Evolutionary conservation across 1,140 invertebrate species (phyloP).

Genomic region (Tribolium madens): DNA sequence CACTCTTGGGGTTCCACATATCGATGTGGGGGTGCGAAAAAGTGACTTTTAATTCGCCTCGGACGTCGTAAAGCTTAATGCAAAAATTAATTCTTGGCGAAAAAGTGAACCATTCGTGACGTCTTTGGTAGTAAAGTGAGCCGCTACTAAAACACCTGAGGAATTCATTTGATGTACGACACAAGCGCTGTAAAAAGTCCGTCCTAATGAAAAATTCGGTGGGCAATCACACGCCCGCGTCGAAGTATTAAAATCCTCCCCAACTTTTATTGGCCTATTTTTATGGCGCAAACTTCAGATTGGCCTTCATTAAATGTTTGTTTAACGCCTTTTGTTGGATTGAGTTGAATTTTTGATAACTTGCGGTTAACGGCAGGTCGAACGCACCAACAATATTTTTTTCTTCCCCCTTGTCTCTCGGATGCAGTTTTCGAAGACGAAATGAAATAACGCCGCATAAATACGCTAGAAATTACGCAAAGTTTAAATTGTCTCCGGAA

Average conservation of each 20-base stretch:
- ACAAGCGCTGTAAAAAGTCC: slow-evolving; percentile 47
- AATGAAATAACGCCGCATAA: slow-evolving; percentile 31
- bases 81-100: too few relatives aligned
- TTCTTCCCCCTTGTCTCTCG: not conserved
- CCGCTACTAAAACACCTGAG: slow-evolving; percentile 50
- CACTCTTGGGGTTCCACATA: slow-evolving; percentile 26
- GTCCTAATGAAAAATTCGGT: slow-evolving; percentile 55
- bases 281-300: slow-evolving; percentile 55
- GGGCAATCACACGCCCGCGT: slow-evolving; percentile 48
- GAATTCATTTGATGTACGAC: slow-evolving; percentile 50
- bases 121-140: slow-evolving; percentile 9
- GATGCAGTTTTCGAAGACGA: slow-evolving; percentile 19
- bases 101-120: too few relatives aligned
- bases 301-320: slow-evolving; percentile 55
- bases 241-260: slow-evolving; percentile 50
- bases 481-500: slow-evolving; percentile 41
- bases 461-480: slow-evolving; percentile 41
- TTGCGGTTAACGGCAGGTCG: slow-evolving; percentile 49
- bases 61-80: slow-evolving; percentile 1
- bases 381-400: not conserved
- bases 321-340: slow-evolving; percentile 58
- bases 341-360: slow-evolving; percentile 59
- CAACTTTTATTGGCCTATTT: slow-evolving; percentile 57
- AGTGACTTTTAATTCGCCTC: slow-evolving; percentile 40
- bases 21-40: slow-evolving; percentile 13